Evolutionary conservation across 2,113 vertebrate genomes (phyloP), one percentile per base, ranked within the genome.

Genomic region (Pseudopodoces humilis): DNA sequence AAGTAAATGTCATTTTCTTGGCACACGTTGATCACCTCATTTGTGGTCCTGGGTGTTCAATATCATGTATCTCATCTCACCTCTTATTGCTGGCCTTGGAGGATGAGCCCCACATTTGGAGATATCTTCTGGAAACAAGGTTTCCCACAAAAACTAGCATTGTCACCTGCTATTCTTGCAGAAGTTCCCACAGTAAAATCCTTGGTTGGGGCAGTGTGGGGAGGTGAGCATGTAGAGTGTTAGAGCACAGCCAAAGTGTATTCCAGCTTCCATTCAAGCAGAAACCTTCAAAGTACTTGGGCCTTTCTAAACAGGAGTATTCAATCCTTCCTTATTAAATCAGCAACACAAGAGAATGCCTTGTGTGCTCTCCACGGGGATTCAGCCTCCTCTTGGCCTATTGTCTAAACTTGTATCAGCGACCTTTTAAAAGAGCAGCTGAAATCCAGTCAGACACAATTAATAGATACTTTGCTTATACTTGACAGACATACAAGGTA

Each of bases 371-470:
- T 95, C 58, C 35, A 41, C 0, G 5, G 81, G 71, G 60, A 93
- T 94, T 86, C 85, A 91, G 53, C 70, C 76, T 83, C 35, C 85
- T 94, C 59, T 86, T 71, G 46, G 71, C 56, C 74, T 86, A 62
- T 72, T 95, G 81, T 93, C 72, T 94, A 74, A 83, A 81, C 43
- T 60, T 82, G 28, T 59, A 84, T 90, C 95, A 90, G 88, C 0
- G 4, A 81, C 56, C 86, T 91, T 96, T 95, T 55, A 96, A 79
- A 83, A 92, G 60, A 91, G 52, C 63, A 55, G 41, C 37, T 96
- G 88, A 95, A 93, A 97, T 96, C 74, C 93, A 94, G 67, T 97
- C 94, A 96, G 90, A 90, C 52, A 82, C 94, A 94, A 90, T 97
- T 97, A 97, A 96, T 90, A 79, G 55, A 91, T 63, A 59, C 31